Percentiles rank a stretch among this genome's conserved stretches.
Evolutionary conservation across 2,113 vertebrate species (phyloP).

Genomic region (Phocoena sinus): DNA sequence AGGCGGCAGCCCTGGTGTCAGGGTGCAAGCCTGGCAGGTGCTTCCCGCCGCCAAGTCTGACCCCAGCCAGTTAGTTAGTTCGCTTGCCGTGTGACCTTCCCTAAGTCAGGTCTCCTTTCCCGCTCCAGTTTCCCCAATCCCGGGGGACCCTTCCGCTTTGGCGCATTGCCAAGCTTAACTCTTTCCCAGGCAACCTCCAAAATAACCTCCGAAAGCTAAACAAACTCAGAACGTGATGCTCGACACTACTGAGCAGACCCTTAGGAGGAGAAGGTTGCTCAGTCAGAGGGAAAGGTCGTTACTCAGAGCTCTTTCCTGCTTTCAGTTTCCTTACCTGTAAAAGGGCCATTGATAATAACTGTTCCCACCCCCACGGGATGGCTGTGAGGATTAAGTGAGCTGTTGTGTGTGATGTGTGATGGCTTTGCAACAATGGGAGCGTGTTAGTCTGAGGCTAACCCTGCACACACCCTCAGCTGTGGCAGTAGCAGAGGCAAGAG

Average conservation of each 20-base stretch:
- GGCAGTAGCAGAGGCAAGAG: not conserved
- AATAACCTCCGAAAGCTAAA: not conserved
- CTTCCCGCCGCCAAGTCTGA: not conserved
- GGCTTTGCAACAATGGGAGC: not conserved
- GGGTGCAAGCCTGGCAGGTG: not conserved
- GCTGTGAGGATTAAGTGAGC: not conserved
- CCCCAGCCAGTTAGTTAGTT: not conserved
- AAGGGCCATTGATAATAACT: not conserved
- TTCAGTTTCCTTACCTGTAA: constrained; percentile 1
- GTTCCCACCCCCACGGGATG: too few species aligned
- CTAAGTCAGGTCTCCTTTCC: not conserved
- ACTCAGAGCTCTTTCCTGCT: not conserved
- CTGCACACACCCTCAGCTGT: not conserved
- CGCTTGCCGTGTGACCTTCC: not conserved
- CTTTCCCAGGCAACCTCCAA: not conserved
- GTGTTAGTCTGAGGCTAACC: not conserved
- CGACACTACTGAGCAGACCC: not conserved
- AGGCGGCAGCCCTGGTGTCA: not conserved
- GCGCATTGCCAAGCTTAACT: not conserved
- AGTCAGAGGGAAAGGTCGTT: not conserved
- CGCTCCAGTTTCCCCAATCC: not conserved
- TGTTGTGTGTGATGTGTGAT: too few species aligned
- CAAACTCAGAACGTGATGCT: not conserved
- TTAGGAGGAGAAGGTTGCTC: not conserved
- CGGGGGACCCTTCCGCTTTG: not conserved